Evolutionary conservation across 2,113 vertebrate genomes (phyloP).

Genomic region (Hemibagrus wyckioides): DNA sequence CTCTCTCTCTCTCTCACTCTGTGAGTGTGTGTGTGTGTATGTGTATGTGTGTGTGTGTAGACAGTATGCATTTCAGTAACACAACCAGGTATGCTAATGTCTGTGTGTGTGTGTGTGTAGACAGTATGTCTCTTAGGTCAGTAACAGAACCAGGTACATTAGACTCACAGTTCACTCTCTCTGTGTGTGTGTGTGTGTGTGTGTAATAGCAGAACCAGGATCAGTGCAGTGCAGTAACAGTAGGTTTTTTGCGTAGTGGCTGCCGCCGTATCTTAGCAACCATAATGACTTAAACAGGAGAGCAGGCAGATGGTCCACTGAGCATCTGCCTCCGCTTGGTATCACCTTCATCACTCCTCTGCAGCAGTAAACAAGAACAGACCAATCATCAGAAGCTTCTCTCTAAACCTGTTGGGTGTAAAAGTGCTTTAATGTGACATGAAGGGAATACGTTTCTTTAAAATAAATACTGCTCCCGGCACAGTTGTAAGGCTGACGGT

Average conservation of each 20-base stretch:
- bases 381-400: neutral
- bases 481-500: too few species aligned
- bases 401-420: neutral
- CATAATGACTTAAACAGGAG: constrained; percentile 55
- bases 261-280: constrained; percentile 62
- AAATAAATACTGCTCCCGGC: too few species aligned
- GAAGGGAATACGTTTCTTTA: too few species aligned
- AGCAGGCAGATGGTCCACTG: constrained; percentile 16
- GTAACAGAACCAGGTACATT: neutral
- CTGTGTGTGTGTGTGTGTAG: neutral
- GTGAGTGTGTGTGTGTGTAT: neutral
- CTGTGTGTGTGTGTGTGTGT: constrained; percentile 34
- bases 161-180: neutral
- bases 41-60: constrained; percentile 7
- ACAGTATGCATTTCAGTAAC: neutral
- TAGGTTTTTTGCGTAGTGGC: constrained; percentile 61
- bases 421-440: neutral
- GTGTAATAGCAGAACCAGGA: neutral
- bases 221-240: constrained; percentile 58
- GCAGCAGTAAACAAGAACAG: neutral
- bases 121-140: too few species aligned
- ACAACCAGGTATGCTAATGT: neutral
- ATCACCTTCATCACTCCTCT: constrained; percentile 16
- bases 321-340: constrained; percentile 33
- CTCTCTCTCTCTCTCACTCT: too few species aligned